phyloP scores from a whole-genome alignment of 2,797 vertebrate genomes.

The Hylomyscus alleni region DNA sequence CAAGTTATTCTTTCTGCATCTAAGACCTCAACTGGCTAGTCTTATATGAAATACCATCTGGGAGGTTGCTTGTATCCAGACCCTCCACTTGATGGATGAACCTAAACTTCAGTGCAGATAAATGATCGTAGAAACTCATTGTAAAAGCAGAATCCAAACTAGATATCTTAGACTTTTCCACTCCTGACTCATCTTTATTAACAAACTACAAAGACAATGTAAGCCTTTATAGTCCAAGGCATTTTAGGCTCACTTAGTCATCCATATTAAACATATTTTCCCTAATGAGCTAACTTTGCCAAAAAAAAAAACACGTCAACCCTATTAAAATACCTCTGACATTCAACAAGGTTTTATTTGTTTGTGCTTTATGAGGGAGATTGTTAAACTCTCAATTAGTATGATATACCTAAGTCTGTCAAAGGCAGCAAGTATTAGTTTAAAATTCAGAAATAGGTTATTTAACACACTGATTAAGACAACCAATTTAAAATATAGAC shows the following conservation, averaged over 20 bases:
- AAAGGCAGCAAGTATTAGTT: constrained; percentile 21
- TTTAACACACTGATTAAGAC: constrained; percentile 58
- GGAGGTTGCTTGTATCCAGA: constrained; percentile 41
- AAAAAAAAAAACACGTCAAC: constrained; percentile 65
- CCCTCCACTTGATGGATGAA: constrained; percentile 16
- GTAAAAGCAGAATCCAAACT: neutral
- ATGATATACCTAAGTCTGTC: constrained; percentile 44
- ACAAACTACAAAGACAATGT: constrained; percentile 60
- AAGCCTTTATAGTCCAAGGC: constrained; percentile 63
- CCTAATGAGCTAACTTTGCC: constrained; percentile 55
- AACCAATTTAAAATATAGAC: constrained; percentile 69
- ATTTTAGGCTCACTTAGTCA: constrained; percentile 46
- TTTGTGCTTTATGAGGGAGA: neutral
- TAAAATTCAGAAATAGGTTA: constrained; percentile 56
- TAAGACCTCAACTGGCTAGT: neutral
- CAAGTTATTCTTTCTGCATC: constrained; percentile 10
- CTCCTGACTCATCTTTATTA: constrained; percentile 33
- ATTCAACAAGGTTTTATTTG: neutral
- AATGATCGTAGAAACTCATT: neutral
- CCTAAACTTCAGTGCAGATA: neutral
- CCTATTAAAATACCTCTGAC: constrained; percentile 61
- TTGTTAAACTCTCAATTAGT: constrained; percentile 17
- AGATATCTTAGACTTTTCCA: neutral
- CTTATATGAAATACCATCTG: neutral
- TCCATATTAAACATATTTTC: constrained; percentile 39